phyloP scores from a whole-genome alignment of 1,140 invertebrate species.

The Zaprionus camerounensis region DNA sequence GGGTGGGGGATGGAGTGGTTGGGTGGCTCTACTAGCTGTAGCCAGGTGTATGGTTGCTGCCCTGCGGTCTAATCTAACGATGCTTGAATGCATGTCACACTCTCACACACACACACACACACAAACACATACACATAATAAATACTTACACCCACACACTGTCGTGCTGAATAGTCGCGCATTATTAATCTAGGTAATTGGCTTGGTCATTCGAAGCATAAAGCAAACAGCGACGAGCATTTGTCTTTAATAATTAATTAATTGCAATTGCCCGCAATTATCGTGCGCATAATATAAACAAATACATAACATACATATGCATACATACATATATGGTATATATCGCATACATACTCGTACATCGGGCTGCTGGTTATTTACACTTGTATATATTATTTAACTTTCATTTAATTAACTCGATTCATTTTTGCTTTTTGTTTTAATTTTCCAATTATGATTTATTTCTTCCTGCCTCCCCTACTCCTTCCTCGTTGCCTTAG shows the following conservation, averaged over 20 bases:
- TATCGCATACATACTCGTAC: conserved; percentile 12
- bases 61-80: conserved; percentile 26
- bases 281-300: conserved; percentile 11
- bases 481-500: conserved; percentile 15
- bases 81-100: conserved; percentile 52
- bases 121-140: conserved; percentile 13
- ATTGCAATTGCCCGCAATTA: conserved; percentile 62
- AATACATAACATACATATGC: conserved; percentile 27
- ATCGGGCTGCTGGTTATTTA: conserved; percentile 56
- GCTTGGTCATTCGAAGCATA: conserved; percentile 62
- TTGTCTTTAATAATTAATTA: conserved; percentile 74
- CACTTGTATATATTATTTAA: conserved; percentile 67
- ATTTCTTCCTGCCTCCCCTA: not conserved
- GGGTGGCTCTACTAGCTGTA: conserved; percentile 25
- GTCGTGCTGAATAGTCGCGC: conserved; percentile 36
- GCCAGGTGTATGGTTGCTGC: conserved; percentile 24
- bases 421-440: conserved; percentile 53
- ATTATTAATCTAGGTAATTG: conserved; percentile 75
- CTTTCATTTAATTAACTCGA: conserved; percentile 49
- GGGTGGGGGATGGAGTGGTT: conserved; percentile 13
- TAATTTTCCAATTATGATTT: conserved; percentile 45
- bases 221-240: conserved; percentile 39
- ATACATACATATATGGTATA: conserved; percentile 23
- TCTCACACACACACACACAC: conserved; percentile 38
- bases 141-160: conserved; percentile 18